These are phyloP conservation scores for Operophtera brumata DNA, from an alignment of 2,888 invertebrate species.

Conservation along the genomic window DNA sequence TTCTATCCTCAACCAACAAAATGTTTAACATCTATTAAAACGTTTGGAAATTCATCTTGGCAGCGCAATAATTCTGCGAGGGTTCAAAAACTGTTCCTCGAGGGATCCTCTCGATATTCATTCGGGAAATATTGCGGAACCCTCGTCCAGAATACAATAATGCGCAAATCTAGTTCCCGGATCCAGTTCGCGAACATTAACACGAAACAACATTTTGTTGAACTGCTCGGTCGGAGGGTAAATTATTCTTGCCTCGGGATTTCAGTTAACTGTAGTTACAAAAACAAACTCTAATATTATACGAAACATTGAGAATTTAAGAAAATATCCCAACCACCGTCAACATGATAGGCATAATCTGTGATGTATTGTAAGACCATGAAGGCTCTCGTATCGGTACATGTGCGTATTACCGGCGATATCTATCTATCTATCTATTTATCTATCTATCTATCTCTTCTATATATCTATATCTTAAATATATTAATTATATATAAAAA, in stretches of 20 bases:
- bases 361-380: constrained; percentile 27
- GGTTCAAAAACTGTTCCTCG: constrained; percentile 58
- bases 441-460: no score
- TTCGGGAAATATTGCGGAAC: constrained; percentile 57
- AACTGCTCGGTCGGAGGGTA: constrained; percentile 25
- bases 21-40: constrained; percentile 55
- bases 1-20: constrained; percentile 35
- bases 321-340: constrained; percentile 16
- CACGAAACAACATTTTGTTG: constrained; percentile 33
- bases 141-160: constrained; percentile 54
- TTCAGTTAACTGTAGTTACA: constrained; percentile 22
- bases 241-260: constrained; percentile 28
- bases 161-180: constrained; percentile 44
- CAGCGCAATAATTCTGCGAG: constrained; percentile 51
- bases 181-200: constrained; percentile 40
- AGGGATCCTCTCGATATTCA: constrained; percentile 57
- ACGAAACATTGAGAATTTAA: constrained; percentile 16
- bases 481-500: no score
- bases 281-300: constrained; percentile 24
- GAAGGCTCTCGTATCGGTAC: background rate
- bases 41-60: constrained; percentile 48
- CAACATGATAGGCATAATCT: constrained; percentile 13
- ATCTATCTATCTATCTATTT: no score
- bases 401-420: no score
- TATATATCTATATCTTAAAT: no score